Base-by-base conservation (phyloP, 2,113 vertebrate genomes). In the Noctilio leporinus region DNA sequence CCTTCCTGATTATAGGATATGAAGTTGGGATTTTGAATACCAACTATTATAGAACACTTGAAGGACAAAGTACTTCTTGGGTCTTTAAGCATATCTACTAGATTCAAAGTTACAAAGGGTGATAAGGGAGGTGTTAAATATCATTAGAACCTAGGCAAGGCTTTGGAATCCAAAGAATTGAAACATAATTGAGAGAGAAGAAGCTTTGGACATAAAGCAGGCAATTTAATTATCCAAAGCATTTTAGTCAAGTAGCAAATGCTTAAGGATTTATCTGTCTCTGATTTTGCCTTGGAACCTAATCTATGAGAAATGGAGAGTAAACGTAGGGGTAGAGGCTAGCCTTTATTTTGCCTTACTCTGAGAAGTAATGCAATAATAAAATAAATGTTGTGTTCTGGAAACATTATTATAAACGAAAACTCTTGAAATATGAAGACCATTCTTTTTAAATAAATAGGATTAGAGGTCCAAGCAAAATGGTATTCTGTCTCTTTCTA, bases 381-480 rank as follows among this genome's bases (percentile, higher is more conserved):
- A 16, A 59, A 83, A 81, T 30, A 73, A 82, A 91, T n/a, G 35
- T 35, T 4, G 10, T 69, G 19, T 87, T 86, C 51, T 73, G 75
- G 35, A 86, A 92, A 77, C n/a, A 49, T 67, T 78, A 82, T 91
- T 86, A 53, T 93, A 87, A 95, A 80, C 76, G 30, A 97, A 96
- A 97, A 93, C 81, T 93, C 69, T 75, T 91, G 20, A 93, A 83
- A 86, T 72, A 49, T 24, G n/a, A 90, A 35, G 38, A 57, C 86
- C 84, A 15, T 92, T 57, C 62, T 73, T 51, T 82, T 64, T 6
- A 7, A 75, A 93, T n/a, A 75, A 49, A 14, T 51, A 35, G 28
- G 15, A 65, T 80, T 84, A 93, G 38, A 78, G 86, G 73, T 78
- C 40, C 20, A 45, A 93, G 80, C 26, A 78, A 81, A 95, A 73